phyloP scores from a whole-genome alignment of 2,113 vertebrate genomes.

The Sterna hirundo region DNA sequence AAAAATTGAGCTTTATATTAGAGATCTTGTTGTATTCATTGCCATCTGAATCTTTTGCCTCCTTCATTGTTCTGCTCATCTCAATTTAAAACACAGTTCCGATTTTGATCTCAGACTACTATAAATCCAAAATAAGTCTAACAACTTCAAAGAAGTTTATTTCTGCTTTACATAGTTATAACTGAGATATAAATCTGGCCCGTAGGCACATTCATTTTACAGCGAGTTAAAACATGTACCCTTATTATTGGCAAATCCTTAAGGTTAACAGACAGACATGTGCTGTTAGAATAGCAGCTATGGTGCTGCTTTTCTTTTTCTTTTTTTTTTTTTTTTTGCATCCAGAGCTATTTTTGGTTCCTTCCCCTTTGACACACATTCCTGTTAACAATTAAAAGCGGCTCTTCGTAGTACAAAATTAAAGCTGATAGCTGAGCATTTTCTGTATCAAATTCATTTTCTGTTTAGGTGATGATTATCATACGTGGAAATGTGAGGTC shows the following conservation, averaged over 20 bases:
- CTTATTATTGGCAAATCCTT: not conserved
- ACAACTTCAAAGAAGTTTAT: constrained; percentile 40
- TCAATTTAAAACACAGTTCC: not conserved
- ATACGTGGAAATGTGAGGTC: not conserved
- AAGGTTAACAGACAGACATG: not conserved
- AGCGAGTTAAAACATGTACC: constrained; percentile 36
- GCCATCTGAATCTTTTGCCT: not conserved
- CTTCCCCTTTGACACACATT: constrained; percentile 62
- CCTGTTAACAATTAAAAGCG: constrained; percentile 33
- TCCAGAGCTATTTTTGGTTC: constrained; percentile 37
- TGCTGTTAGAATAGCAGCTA: constrained; percentile 7
- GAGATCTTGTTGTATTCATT: not conserved
- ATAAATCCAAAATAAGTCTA: constrained; percentile 3
- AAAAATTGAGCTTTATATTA: not conserved
- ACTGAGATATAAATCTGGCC: constrained; percentile 49
- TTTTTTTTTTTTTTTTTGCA: not conserved
- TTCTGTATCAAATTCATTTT: not conserved
- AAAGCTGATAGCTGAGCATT: not conserved
- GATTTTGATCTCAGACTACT: constrained; percentile 42
- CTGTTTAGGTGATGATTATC: not conserved
- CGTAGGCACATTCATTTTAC: constrained; percentile 25
- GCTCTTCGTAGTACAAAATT: not conserved
- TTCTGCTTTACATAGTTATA: constrained; percentile 48
- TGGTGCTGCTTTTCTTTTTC: not conserved
- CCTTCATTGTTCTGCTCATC: constrained; percentile 35